Percentiles rank a stretch among this genome's conserved stretches.
Evolutionary conservation across 2,888 invertebrate genomes (phyloP).

Genomic region (Ectropis crepuscularia): DNA sequence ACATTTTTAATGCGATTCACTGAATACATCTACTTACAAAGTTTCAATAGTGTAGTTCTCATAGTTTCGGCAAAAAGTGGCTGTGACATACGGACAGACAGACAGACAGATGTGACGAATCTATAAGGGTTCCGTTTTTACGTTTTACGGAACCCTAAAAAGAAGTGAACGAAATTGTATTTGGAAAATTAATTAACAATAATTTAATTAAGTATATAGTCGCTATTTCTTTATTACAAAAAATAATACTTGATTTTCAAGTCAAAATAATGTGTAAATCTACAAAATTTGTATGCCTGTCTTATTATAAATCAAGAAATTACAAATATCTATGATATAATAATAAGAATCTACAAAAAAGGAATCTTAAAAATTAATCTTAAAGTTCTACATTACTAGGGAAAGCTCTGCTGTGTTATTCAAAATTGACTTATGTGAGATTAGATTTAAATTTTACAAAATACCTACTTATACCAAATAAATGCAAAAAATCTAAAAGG

Average conservation of each 20-base stretch:
- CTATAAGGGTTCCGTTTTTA: too few species aligned
- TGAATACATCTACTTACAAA: too few species aligned
- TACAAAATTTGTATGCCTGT: constrained; percentile 69
- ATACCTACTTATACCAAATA: constrained; percentile 52
- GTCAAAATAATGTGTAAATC: constrained; percentile 70
- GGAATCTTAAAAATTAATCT: constrained; percentile 79
- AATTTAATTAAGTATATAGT: constrained; percentile 61
- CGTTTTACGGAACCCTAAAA: too few species aligned
- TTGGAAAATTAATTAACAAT: too few species aligned
- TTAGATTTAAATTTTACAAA: constrained; percentile 51
- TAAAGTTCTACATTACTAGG: constrained; percentile 81
- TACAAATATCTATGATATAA: constrained; percentile 78
- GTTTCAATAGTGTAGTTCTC: too few species aligned
- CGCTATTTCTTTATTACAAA: constrained; percentile 72
- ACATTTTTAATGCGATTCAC: too few species aligned
- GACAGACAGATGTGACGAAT: too few species aligned
- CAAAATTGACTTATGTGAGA: constrained; percentile 76
- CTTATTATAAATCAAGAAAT: constrained; percentile 78
- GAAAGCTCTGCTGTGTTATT: constrained; percentile 73
- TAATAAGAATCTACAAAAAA: constrained; percentile 77
- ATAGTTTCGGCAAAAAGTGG: too few species aligned
- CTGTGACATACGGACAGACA: too few species aligned
- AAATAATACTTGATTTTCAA: constrained; percentile 77
- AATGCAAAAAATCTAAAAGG: constrained; percentile 61
- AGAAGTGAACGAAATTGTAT: too few species aligned